Evolutionary conservation across 2,113 vertebrate species (phyloP), one percentile per base, ranked within the genome.

Genomic region (Petrocephalus microphthalmus): DNA sequence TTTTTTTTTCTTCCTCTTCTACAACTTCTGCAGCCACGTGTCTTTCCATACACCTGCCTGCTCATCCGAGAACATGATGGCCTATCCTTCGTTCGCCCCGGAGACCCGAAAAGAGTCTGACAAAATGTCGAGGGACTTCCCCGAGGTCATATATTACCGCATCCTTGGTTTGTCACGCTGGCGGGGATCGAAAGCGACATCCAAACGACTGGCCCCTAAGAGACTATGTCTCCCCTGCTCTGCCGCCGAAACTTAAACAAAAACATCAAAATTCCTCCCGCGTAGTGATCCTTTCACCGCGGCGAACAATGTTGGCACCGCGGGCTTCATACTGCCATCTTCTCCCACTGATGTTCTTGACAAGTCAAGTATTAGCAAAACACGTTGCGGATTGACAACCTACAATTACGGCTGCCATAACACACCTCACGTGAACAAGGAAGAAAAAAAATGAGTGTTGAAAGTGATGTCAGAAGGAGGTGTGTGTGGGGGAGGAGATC

Each of bases 351-450:
- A 93, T 92, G 90, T 91, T 94, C 91, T 93, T 94, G 94, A 94
- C 94, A 93, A 91, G 93, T 92, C 93, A 94, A 91, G 94, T 95
- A 96, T 96, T 95, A 95, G 94, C 93, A 94, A 42, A 92, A 95
- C 94, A 94, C 95, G 93, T 94, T 94, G 94, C 92, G 92, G 92
- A 91, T 92, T 95, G 95, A 96, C 95, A 96, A 93, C 94, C 93
- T 93, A 91, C 94, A 96, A 96, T 96, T 96, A 95, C 94, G 95
- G 95, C 90, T 96, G 95, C 95, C 95, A 96, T 95, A 95, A 96
- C 95, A 95, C 92, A 93, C 92, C 93, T 92, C 93, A 94, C 94
- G 93, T 91, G 92, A 92, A 91, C 91, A 93, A 91, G 92, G 91
- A 91, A 91, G 92, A 91, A 71, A 93, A 94, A 94, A 93, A 93